A percentile compares a stretch with the other conserved stretches of the same genome.
These are phyloP conservation scores for Labeo calbasu DNA, from an alignment of 2,797 vertebrate genomes.

Conservation along the genomic window DNA sequence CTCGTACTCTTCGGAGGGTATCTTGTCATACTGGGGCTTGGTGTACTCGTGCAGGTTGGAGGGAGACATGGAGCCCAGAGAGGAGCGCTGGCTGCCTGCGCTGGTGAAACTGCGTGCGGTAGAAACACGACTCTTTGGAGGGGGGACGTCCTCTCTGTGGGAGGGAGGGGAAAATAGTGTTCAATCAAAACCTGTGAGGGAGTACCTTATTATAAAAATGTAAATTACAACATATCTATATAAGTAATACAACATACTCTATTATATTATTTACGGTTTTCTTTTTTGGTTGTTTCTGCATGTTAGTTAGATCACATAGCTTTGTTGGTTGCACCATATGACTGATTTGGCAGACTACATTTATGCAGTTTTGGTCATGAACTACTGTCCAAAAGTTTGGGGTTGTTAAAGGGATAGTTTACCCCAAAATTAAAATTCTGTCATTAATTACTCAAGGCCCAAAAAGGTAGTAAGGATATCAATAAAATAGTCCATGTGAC, in stretches of 20 bases:
- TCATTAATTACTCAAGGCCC: too few species aligned
- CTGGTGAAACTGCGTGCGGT: conserved; percentile 91
- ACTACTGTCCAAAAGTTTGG: not conserved
- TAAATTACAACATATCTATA: not conserved
- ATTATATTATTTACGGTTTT: not conserved
- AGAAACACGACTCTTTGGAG: conserved; percentile 93
- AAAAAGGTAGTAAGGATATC: too few species aligned
- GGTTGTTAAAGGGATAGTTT: too few species aligned
- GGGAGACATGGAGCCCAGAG: conserved; percentile 96
- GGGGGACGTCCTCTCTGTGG: conserved; percentile 93
- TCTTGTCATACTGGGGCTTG: conserved; percentile 91
- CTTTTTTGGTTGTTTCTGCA: not conserved
- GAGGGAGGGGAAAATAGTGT: conserved; percentile 32
- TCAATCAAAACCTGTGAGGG: not conserved
- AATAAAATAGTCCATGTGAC: too few species aligned
- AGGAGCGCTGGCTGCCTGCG: conserved; percentile 94
- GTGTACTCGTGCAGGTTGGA: conserved; percentile 94
- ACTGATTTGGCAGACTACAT: not conserved
- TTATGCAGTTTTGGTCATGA: not conserved
- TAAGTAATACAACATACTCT: not conserved
- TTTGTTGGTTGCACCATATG: not conserved
- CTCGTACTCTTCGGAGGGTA: conserved; percentile 91
- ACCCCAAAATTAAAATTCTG: too few species aligned
- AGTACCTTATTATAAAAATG: not conserved
- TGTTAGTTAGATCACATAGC: not conserved